Conservation (phyloP, 2,113 vertebrate species). For the Hystrix brachyura region DNA sequence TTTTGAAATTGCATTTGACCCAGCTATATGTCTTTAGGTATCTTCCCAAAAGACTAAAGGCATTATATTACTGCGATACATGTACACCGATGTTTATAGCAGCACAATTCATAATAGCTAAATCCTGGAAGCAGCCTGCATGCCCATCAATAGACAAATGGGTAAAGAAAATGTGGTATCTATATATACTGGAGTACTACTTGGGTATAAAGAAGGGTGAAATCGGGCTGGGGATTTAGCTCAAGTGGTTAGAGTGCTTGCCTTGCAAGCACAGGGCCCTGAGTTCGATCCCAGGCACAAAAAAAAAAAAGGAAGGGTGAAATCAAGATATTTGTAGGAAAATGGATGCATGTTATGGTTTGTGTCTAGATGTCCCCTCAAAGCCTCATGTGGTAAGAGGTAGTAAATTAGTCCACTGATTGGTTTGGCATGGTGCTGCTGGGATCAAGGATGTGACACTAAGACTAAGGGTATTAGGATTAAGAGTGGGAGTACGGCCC, state of each 20-base stretch:
- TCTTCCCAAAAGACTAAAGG: neutral
- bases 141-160: neutral
- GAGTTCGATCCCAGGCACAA: too few species aligned
- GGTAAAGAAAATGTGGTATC: neutral
- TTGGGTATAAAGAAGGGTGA: neutral
- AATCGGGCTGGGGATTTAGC: neutral
- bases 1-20: neutral
- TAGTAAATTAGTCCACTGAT: too few species aligned
- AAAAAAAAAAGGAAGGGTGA: neutral
- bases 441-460: too few species aligned
- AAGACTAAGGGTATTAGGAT: too few species aligned
- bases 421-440: too few species aligned
- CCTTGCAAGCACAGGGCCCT: too few species aligned
- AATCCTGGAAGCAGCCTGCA: neutral
- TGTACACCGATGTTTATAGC: neutral
- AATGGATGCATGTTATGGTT: neutral
- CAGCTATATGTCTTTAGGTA: neutral
- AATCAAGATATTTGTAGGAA: neutral
- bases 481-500: too few species aligned
- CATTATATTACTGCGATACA: neutral
- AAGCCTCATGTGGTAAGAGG: too few species aligned
- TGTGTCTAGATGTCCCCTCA: too few species aligned
- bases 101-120: neutral
- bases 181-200: neutral
- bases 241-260: too few species aligned